Base-by-base conservation (phyloP, 2,113 vertebrate species). In the Picathartes gymnocephalus region DNA sequence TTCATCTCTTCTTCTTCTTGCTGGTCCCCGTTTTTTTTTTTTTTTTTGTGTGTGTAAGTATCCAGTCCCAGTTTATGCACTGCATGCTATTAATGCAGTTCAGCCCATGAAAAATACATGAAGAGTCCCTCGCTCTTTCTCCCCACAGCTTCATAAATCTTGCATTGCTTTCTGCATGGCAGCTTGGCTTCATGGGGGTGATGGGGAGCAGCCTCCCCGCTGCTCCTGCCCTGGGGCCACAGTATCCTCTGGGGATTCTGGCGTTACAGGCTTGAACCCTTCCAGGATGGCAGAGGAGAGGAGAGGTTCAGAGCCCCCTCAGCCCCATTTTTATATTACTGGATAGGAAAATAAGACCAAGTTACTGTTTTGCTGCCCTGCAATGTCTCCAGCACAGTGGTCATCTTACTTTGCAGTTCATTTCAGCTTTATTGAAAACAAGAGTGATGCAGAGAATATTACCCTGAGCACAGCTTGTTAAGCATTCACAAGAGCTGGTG, bases 91-190 rank as follows among this genome's bases (percentile, higher is more conserved):
- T 95, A 83, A 90, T 90, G 87, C 73, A 73, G 69, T 48, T 74
- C 73, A 82, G 78, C 57, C 90, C 78, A 96, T 96, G 95, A 96
- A 96, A 96, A 96, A 96, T 96, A 87, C 93, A 96, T 93, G 78
- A 85, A 76, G 73, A 91, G 81, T 92, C 92, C 84, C 70, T 95
- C 0, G 8, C 60, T 92, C 42, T 60, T 84, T 76, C 65, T 93
- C 92, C 87, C 66, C 57, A 56, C 0, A 25, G 78, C 87, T 91
- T 95, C 92, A 96, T 96, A 96, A 96, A 96, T 93, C 90, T 96
- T 96, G 92, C 95, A 96, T 96, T 27, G 7, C 78, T 79, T 94
- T 89, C 80, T 78, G 86, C 68, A 61, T 31, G 15, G 72, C 84
- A 83, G 64, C 87, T 91, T 0, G 0, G 44, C 73, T 95, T 91